Evolutionary conservation across 1,140 invertebrate genomes (phyloP), one percentile per base, ranked within the genome.

Genomic region (Drosophila obscura): DNA sequence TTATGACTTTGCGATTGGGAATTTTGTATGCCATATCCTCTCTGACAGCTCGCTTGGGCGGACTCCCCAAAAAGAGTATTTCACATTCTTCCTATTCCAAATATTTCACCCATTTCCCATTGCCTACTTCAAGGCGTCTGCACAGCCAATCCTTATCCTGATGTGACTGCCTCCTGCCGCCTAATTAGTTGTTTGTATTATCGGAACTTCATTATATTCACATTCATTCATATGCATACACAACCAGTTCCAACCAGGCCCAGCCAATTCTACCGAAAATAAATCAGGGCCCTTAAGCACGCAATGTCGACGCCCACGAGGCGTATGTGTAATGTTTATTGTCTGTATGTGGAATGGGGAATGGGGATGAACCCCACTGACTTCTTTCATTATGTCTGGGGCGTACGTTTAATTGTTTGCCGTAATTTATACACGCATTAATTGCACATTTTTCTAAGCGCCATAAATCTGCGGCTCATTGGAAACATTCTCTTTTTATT

Each of bases 261-360:
- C 55, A 69, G 44, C 50, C 44, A 13, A 68, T 59, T 69, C 57
- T 72, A 60, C 55, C 75, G 77, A 69, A 74, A 63, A 79, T 80
- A 80, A 79, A 80, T 80, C 76, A 80, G 73, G 62, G 63, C 49
- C 57, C 63, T 66, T 80, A 80, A 80, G 77, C 77, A 80, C 77
- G 65, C 77, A 58, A 80, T 64, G 65, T 80, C 77, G 78, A 69
- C 77, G 77, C 71, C 74, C 53, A 76, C 64, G 48, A 41, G 62
- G 73, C 73, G 73, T 76, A 77, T 77, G 74, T 69, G 74, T 63
- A 61, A 76, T 75, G 44, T 72, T 31, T 41, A 28, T 19, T 61
- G 44, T 55, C 22, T 68, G 9, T 31, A 7, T 52, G n/a, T n/a
- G n/a, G n/a, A n/a, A n/a, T n/a, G n/a, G 35, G 16, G 52, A 13